Conservation (phyloP, 2,888 invertebrate genomes). For the Priocnemis perturbator region DNA sequence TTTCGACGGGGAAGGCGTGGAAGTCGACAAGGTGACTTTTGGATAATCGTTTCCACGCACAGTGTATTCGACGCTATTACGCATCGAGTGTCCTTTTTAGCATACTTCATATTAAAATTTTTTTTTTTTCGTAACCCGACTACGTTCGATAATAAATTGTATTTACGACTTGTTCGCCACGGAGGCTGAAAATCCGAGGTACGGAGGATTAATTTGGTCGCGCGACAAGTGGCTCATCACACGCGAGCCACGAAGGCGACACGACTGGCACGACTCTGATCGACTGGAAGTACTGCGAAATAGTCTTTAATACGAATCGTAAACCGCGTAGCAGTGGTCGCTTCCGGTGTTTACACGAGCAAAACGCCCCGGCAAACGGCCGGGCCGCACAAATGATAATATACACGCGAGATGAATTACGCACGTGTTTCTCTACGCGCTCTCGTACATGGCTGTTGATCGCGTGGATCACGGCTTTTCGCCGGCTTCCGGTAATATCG, state of each 20-base stretch:
- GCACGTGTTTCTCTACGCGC: constrained; percentile 15
- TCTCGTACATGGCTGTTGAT: constrained; percentile 19
- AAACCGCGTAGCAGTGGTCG: constrained; percentile 26
- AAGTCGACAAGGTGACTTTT: no score
- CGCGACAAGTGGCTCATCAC: neutral
- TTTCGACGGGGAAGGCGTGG: no score
- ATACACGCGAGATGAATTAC: constrained; percentile 47
- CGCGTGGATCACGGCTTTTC: constrained; percentile 33
- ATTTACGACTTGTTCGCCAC: no score
- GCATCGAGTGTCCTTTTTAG: no score
- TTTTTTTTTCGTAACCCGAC: no score
- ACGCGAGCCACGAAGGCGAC: neutral
- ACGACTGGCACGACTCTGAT: constrained; percentile 3
- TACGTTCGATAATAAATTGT: no score
- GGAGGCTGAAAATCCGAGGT: neutral
- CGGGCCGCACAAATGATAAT: constrained; percentile 43
- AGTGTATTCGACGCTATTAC: no score
- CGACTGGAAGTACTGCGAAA: constrained; percentile 28
- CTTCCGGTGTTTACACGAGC: constrained; percentile 52
- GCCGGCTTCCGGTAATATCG: constrained; percentile 37
- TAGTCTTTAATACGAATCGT: constrained; percentile 27
- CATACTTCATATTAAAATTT: no score
- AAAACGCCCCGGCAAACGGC: constrained; percentile 24
- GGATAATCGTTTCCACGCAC: no score
- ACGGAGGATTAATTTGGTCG: constrained; percentile 4